These are phyloP conservation scores for Tinamus guttatus DNA, from an alignment of 2,113 vertebrate genomes.

Conservation along the genomic window DNA sequence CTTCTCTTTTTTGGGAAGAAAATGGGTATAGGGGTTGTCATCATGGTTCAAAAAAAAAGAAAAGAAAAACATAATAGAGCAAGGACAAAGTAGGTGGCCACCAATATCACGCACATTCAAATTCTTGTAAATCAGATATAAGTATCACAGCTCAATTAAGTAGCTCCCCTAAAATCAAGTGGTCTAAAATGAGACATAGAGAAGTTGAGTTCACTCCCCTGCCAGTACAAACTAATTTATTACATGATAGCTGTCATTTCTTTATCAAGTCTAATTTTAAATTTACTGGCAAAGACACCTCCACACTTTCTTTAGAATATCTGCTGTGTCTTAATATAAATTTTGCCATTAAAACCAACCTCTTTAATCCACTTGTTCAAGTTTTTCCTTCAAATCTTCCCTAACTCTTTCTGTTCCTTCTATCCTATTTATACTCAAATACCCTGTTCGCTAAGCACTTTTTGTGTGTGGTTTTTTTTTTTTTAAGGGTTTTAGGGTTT, in stretches of 20 bases:
- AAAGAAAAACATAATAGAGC: not conserved
- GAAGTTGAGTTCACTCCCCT: not conserved
- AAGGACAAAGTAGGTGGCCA: not conserved
- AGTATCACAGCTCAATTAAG: not conserved
- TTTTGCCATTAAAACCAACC: not conserved
- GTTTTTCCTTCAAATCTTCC: not conserved
- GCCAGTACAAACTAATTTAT: not conserved
- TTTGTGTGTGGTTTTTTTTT: no score
- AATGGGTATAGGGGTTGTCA: not conserved
- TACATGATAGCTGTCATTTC: not conserved
- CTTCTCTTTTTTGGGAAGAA: not conserved
- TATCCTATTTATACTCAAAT: not conserved
- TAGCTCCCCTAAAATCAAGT: not conserved
- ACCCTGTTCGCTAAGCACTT: not conserved
- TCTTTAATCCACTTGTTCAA: not conserved
- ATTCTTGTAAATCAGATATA: not conserved
- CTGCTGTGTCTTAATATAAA: not conserved
- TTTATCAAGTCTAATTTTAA: not conserved
- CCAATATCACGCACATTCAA: not conserved
- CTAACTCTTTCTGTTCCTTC: not conserved
- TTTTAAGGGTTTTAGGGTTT: rapidly evolving
- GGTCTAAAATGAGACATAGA: not conserved
- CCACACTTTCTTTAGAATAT: not conserved
- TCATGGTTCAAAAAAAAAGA: no score
- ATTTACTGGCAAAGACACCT: not conserved